phyloP scores from a whole-genome alignment of 2,888 invertebrate genomes.

The Norana najaformis region DNA sequence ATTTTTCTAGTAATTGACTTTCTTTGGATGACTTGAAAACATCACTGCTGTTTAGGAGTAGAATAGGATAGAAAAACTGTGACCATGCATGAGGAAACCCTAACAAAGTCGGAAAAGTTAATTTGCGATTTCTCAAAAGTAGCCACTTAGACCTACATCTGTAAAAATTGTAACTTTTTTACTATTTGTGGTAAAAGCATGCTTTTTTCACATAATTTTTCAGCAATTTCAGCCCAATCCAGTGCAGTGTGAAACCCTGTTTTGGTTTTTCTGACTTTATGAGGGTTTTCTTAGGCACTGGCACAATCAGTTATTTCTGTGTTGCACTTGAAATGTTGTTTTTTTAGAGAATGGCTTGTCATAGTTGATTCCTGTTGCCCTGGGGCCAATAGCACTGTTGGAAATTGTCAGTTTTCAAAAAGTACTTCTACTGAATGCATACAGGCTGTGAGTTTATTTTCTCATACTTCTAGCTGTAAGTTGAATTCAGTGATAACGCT shows the following conservation, averaged over 20 bases:
- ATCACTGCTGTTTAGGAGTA: not conserved
- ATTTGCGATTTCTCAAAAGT: no score
- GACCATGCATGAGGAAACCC: no score
- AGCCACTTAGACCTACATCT: no score
- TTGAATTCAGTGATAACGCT: not conserved
- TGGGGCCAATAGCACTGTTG: conserved; percentile 26
- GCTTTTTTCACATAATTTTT: no score
- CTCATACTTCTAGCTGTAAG: not conserved
- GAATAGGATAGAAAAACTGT: not conserved
- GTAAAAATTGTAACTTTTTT: no score
- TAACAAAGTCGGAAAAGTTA: no score
- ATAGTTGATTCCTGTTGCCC: conserved; percentile 30
- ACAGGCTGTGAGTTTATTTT: conserved; percentile 25
- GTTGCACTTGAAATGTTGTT: not conserved
- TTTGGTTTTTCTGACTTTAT: no score
- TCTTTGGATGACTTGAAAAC: not conserved
- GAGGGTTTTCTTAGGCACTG: no score
- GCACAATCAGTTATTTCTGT: no score
- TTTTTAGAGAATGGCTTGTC: conserved; percentile 29
- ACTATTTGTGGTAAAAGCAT: no score
- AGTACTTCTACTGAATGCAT: not conserved
- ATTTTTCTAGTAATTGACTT: not conserved
- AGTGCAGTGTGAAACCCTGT: no score
- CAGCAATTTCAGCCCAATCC: no score
- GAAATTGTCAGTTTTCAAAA: conserved; percentile 29